Base-by-base conservation (phyloP, 1,140 invertebrate species). In the Sitobion miscanthi region DNA sequence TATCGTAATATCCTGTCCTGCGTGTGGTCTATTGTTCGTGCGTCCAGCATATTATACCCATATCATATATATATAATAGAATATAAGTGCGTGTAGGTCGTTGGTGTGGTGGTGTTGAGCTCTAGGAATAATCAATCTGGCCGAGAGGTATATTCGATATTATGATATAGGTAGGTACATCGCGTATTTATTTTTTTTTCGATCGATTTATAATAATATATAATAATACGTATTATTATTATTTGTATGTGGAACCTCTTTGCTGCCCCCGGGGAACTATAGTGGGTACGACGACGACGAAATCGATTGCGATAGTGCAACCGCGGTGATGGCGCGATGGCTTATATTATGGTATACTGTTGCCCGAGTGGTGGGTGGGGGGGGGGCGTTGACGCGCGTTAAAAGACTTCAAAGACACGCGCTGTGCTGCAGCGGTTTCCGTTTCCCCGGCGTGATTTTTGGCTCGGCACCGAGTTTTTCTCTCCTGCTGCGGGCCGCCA, bases 11-110 rank as follows among this genome's bases (percentile, higher is more conserved):
- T 54, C 49, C n/a, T 89, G n/a, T 89, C 87, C 88, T 35, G 88
- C 49, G 45, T 88, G 86, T 52, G 86, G 47, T 89, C 88, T 89
- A 89, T 89, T 89, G 88, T 89, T 89, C 38, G 52, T 89, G 87
- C 47, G 35, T n/a, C 35, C 47, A n/a, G 20, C 2, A 5, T 7
- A 49, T 47, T n/a, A 49, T 47, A 30, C 17, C n/a, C 35, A 17
- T 54, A 21, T 52, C 14, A n/a, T 85, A 3, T 42, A 45, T 85
- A 45, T 42, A 47, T 86, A 17, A 25, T 11, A 47, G 14, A n/a
- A 47, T 54, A 54, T 23, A 25, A 25, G 25, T n/a, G 23, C 21
- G 38, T 42, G 38, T 85, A 42, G 49, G 21, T 54, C 52, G 47
- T 89, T 35, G 85, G 3, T n/a, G 42, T 47, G 42, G 85, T 77